phyloP scores from a whole-genome alignment of 2,113 vertebrate genomes.

The Hemiscyllium ocellatum region DNA sequence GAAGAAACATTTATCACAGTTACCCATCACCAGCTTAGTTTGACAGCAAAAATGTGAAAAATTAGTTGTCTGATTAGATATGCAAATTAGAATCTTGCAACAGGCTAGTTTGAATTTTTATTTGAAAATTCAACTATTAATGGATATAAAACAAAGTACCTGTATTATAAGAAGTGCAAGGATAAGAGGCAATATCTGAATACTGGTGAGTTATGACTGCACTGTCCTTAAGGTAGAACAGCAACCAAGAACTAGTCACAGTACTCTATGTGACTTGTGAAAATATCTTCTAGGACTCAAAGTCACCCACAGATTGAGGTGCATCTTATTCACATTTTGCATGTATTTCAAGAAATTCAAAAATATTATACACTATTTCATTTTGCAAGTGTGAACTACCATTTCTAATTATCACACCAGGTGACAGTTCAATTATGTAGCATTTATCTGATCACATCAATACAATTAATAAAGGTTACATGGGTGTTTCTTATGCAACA shows the following conservation, averaged over 20 bases:
- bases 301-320: background rate
- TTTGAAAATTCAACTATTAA: background rate
- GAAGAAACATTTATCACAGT: background rate
- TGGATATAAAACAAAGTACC: background rate
- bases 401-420: slow-evolving; percentile 13
- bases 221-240: background rate
- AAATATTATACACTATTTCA: background rate
- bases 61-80: background rate
- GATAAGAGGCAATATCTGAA: background rate
- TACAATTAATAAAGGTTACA: background rate
- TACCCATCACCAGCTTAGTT: background rate
- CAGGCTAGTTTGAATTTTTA: background rate
- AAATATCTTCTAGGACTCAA: background rate
- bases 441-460: background rate
- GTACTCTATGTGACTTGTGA: background rate
- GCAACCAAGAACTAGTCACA: background rate
- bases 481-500: background rate
- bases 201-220: background rate
- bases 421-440: background rate
- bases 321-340: background rate
- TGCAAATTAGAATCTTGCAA: background rate
- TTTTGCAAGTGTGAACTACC: background rate
- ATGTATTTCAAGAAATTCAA: background rate
- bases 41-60: background rate
- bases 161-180: background rate